These are phyloP conservation scores for Cylindroiulus punctatus DNA, from an alignment of 2,888 invertebrate species.

Conservation along the genomic window DNA sequence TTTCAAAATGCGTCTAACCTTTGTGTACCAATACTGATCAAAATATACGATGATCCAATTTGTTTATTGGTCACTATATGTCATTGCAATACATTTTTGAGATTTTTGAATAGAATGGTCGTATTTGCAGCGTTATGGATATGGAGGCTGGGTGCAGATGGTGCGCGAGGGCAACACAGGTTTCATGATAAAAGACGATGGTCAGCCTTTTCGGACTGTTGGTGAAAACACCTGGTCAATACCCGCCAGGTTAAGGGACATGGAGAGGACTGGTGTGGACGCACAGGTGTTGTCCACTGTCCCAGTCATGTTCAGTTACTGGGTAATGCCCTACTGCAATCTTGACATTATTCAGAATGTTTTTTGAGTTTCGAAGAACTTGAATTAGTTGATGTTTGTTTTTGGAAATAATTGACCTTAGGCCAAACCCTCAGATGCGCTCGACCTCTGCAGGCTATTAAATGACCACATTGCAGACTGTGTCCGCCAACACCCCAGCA, in stretches of 20 bases:
- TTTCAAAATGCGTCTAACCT: too few relatives aligned
- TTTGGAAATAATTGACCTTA: conserved; percentile 59
- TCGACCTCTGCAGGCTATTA: conserved; percentile 68
- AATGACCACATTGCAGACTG: conserved; percentile 69
- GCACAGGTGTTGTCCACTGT: conserved; percentile 71
- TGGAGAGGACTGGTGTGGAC: conserved; percentile 69
- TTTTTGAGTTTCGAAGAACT: too few relatives aligned
- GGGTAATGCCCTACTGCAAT: conserved; percentile 64
- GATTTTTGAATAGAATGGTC: neutral
- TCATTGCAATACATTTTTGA: too few relatives aligned
- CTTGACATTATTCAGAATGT: too few relatives aligned
- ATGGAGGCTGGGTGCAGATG: conserved; percentile 69
- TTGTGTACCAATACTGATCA: too few relatives aligned
- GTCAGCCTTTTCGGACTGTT: conserved; percentile 69
- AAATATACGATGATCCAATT: too few relatives aligned
- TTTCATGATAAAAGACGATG: conserved; percentile 64
- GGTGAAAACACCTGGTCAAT: conserved; percentile 70
- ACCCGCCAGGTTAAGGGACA: conserved; percentile 68
- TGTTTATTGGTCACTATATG: too few relatives aligned
- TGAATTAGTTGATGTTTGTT: neutral
- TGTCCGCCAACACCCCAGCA: conserved; percentile 66
- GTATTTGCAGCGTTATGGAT: conserved; percentile 68
- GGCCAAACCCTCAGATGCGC: conserved; percentile 70
- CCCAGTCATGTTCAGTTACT: conserved; percentile 72
- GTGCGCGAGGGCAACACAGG: conserved; percentile 63